phyloP scores from a whole-genome alignment of 2,888 invertebrate species.

The Capitulum mitella region DNA sequence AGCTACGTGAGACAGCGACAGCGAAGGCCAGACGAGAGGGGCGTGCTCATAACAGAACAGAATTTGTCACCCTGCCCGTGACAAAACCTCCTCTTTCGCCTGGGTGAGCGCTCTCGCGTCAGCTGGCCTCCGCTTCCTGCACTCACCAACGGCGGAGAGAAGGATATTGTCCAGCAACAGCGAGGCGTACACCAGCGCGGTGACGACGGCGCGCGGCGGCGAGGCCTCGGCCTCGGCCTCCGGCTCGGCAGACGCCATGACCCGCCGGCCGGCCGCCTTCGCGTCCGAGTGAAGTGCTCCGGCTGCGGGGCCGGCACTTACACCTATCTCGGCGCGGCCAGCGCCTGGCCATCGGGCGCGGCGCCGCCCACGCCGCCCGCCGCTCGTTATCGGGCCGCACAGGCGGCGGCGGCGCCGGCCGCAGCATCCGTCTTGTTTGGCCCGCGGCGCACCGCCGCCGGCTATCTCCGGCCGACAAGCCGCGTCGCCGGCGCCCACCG shows the following conservation, averaged over 20 bases:
- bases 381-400: not conserved
- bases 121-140: too few species aligned
- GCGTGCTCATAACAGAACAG: too few species aligned
- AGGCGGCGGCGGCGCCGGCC: not conserved
- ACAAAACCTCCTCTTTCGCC: too few species aligned
- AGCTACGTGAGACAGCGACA: too few species aligned
- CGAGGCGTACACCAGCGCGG: conserved; percentile 40
- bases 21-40: too few species aligned
- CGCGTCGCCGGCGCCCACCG: too few species aligned
- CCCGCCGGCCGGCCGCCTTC: not conserved
- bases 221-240: not conserved
- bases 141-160: conserved; percentile 78
- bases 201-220: conserved; percentile 26
- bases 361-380: not conserved
- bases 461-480: not conserved
- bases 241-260: not conserved
- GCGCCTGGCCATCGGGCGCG: not conserved
- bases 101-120: too few species aligned
- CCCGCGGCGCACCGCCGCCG: too few species aligned
- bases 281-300: not conserved
- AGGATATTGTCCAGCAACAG: conserved; percentile 65
- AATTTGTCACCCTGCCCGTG: too few species aligned
- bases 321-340: not conserved
- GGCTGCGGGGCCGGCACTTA: not conserved
- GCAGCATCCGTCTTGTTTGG: not conserved